Evolutionary conservation across 2,113 vertebrate genomes (phyloP).

Genomic region (Callospermophilus lateralis): DNA sequence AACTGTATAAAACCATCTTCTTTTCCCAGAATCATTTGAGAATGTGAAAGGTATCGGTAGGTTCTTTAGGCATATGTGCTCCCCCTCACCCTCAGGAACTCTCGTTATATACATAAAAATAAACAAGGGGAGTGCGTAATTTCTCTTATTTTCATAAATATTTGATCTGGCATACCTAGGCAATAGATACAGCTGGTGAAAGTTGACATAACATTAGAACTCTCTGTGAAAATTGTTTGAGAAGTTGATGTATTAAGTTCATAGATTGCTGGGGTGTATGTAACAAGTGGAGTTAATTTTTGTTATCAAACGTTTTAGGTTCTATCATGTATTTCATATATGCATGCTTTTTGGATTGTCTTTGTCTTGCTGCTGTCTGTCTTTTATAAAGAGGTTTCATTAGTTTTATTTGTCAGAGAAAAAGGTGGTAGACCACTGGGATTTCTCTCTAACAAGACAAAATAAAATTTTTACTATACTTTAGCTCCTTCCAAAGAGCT

Average conservation of each 20-base stretch:
- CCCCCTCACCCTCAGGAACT: background rate
- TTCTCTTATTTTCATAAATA: conserved; percentile 57
- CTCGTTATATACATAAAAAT: background rate
- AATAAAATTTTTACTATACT: conserved; percentile 4
- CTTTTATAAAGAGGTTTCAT: background rate
- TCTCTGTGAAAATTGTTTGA: conserved; percentile 43
- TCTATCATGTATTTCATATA: background rate
- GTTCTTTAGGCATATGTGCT: background rate
- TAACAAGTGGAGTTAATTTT: conserved; percentile 19
- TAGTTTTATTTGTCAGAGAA: conserved; percentile 19
- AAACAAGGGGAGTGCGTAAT: conserved; percentile 4
- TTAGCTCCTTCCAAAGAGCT: background rate
- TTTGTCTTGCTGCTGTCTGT: background rate
- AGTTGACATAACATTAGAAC: background rate
- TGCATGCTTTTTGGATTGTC: background rate
- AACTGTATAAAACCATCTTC: background rate
- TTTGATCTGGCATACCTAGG: conserved; percentile 28
- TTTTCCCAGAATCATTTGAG: conserved; percentile 5
- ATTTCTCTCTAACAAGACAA: background rate
- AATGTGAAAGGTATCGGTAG: background rate
- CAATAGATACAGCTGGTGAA: background rate
- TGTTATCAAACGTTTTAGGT: background rate
- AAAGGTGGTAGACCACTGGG: background rate
- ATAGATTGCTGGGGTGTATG: background rate
- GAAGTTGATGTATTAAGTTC: background rate